Base-by-base conservation (phyloP, 2,113 vertebrate genomes). In the Corythoichthys intestinalis region DNA sequence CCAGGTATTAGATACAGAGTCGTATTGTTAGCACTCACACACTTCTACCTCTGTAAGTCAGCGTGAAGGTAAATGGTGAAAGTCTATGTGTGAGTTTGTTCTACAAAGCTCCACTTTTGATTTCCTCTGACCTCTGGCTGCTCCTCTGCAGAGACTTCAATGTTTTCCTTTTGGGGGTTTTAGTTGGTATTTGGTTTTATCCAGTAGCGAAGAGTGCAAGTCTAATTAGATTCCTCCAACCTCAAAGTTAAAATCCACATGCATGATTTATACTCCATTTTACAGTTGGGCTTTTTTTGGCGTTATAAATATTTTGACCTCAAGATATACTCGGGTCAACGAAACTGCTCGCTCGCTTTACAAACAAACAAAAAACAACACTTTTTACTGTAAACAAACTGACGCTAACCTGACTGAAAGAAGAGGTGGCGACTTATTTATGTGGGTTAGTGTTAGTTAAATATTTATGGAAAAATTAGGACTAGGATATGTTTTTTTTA, bases 251-350 rank as follows among this genome's bases (percentile, higher is more conserved):
- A 66, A 77, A 75, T 62, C 67, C 72, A 69, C 39, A 73, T 48
- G 69, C 53, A 59, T 54, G 80, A 78, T 86, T 88, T 87, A 75
- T 61, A 61, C 77, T 63, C 41, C 2, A 63, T 73, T 81, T 81
- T 70, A 79, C 78, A 58, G 44, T 41, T 47, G 46, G 56, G 73
- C 70, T 86, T 87, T 44, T 35, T 28, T 88, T 86, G 46, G 58
- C 3, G 68, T 76, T 88, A 76, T 77, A 87, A 89, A 89, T 85
- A 87, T 75, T 77, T 74, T 61, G 69, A 63, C 69, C 41, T 74
- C 15, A 74, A 74, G 75, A 52, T 73, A 50, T 66, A 67, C 76
- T 70, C 60, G 9, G 49, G 65, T 17, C 20, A 80, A 60, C 14
- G 12, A 38, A 77, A 79, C 71, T 11, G 49, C n/a, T 53, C 71